Base-by-base conservation (phyloP, 2,797 vertebrate species). In the Aphelocoma californica region DNA sequence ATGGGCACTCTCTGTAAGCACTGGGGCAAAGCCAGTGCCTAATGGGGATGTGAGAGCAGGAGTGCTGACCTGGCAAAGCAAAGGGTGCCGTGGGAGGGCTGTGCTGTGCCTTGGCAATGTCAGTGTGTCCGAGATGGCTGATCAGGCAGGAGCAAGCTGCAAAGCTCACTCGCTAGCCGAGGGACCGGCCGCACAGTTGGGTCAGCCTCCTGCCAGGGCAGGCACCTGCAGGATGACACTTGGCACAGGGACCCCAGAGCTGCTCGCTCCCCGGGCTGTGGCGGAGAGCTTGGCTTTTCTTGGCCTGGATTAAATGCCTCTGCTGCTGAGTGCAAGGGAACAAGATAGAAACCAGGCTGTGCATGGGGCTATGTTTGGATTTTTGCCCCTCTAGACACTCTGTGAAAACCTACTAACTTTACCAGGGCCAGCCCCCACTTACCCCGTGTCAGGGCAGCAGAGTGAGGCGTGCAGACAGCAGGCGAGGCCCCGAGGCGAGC, bases 121-220 rank as follows among this genome's bases (percentile, higher is more conserved):
- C 94, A 51, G 61, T 0, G 0, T 74, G 89, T 57, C 89, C 2
- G 14, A 83, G 69, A 40, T 10, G 57, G 80, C 17, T 53, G 69
- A 34, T 26, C 0, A 1, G 48, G 53, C 72, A n/a, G 92, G 72
- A 83, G 24, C 74, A 47, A 31, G 56, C 83, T 83, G 89, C 48
- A n/a, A 6, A 70, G 54, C 80, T 90, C 25, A 1, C 23, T 73
- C 92, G 42, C 19, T 58, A 51, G 67, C 50, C 10, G 0, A 3
- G 21, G 31, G 34, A 23, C 56, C 1, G 17, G 53, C 29, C 0
- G 0, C 15, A 2, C 51, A 77, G 58, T 29, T 3, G 7, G 67
- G 47, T 45, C 74, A 61, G 62, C 62, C 56, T 87, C 32, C 79
- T 70, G 70, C 67, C 5, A 1, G 72, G 53, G 29, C 66, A 36